phyloP scores from a whole-genome alignment of 2,113 vertebrate species.

The Natator depressus region DNA sequence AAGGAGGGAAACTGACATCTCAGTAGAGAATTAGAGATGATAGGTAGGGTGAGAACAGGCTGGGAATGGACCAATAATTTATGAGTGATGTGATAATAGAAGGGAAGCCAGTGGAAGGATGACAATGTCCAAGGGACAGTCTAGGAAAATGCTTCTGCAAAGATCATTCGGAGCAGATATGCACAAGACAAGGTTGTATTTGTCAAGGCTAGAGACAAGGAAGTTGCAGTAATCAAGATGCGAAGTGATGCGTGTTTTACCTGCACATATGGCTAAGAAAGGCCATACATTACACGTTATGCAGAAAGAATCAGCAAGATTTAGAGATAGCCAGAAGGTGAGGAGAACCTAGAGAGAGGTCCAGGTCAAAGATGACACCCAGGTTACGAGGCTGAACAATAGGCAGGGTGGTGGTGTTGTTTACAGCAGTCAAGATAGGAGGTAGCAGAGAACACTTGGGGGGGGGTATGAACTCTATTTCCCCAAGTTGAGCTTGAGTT shows the following conservation, averaged over 20 bases:
- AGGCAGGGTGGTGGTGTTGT: not conserved
- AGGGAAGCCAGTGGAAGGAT: not conserved
- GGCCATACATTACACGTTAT: not conserved
- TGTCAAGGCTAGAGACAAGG: not conserved
- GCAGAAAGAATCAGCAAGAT: not conserved
- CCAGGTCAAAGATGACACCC: not conserved
- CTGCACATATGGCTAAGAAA: not conserved
- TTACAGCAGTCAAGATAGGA: rapidly evolving
- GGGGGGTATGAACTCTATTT: not conserved
- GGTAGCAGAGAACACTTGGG: not conserved
- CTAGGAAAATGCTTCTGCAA: not conserved
- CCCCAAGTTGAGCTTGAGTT: not conserved
- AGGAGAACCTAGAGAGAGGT: not conserved
- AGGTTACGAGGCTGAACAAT: not conserved
- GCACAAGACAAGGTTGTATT: not conserved
- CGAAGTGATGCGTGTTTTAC: not conserved
- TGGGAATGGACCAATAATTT: not conserved
- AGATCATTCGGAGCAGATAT: not conserved
- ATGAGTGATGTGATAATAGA: not conserved
- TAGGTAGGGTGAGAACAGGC: not conserved
- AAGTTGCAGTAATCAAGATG: not conserved
- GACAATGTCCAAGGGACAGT: not conserved
- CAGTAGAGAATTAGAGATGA: not conserved
- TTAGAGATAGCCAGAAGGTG: not conserved
- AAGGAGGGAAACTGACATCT: not conserved